A percentile compares a stretch with the other conserved stretches of the same genome.
These are phyloP conservation scores for Lingula anatina DNA, from an alignment of 2,888 invertebrate species.

Conservation along the genomic window DNA sequence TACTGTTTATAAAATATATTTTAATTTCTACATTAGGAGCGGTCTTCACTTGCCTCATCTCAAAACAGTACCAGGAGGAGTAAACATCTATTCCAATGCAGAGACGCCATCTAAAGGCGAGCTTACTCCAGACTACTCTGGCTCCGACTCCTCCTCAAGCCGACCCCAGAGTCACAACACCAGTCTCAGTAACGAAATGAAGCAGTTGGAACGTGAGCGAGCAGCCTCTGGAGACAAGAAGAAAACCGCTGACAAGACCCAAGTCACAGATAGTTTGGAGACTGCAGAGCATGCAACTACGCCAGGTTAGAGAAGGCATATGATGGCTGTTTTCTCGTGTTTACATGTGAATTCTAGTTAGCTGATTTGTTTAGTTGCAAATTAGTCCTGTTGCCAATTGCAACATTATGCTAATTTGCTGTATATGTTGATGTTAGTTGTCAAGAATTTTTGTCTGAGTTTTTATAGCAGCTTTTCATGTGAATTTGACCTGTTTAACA, in stretches of 20 bases:
- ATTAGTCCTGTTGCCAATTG: no score
- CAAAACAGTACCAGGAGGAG: constrained; percentile 25
- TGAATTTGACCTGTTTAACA: no score
- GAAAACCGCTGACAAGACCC: constrained; percentile 38
- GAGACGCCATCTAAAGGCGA: constrained; percentile 61
- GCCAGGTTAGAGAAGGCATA: no score
- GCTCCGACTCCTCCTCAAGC: constrained; percentile 38
- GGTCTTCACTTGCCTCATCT: constrained; percentile 38
- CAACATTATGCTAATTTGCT: no score
- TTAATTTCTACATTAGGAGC: constrained; percentile 28
- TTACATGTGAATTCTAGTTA: no score
- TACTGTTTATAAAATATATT: neutral
- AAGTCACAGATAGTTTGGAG: constrained; percentile 34
- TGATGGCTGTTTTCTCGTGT: no score
- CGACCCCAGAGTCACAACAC: constrained; percentile 39
- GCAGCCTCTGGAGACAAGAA: constrained; percentile 10
- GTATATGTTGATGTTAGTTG: no score
- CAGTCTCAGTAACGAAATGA: constrained; percentile 47
- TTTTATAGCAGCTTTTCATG: no score
- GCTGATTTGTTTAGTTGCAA: no score
- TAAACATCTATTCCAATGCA: constrained; percentile 23
- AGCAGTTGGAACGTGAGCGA: constrained; percentile 20
- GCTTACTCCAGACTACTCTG: constrained; percentile 52
- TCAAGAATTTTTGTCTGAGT: no score
- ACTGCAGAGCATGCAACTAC: constrained; percentile 22